A percentile compares a stretch with the other conserved stretches of the same genome.
These are phyloP conservation scores for Syrista parreyssii DNA, from an alignment of 2,888 invertebrate genomes.

Conservation along the genomic window DNA sequence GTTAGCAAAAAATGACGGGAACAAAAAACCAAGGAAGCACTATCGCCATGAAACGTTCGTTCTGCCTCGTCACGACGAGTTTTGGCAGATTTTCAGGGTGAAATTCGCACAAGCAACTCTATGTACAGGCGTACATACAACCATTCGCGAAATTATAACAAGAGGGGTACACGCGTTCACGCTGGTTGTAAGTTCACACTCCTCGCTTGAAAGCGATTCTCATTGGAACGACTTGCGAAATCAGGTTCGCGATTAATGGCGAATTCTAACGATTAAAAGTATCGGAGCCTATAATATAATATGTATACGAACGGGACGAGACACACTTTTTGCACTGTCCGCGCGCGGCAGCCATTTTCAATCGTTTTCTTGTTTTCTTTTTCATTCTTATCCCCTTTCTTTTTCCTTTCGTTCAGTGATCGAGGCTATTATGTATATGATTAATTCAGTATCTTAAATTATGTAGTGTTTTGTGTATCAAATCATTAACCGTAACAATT, in stretches of 20 bases:
- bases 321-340: neutral
- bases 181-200: neutral
- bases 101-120: neutral
- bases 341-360: neutral
- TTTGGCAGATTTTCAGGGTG: neutral
- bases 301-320: neutral
- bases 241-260: neutral
- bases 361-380: neutral
- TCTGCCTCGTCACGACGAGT: neutral
- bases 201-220: neutral
- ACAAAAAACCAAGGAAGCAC: neutral
- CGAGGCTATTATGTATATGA: conserved; percentile 60
- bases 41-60: neutral
- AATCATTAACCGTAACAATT: conserved; percentile 63
- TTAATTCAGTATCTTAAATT: conserved; percentile 62
- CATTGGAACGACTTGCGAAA: neutral
- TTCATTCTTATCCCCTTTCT: neutral
- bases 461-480: conserved; percentile 62
- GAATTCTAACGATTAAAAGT: neutral
- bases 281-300: neutral
- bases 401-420: conserved; percentile 24
- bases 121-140: neutral
- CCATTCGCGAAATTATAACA: neutral
- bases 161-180: neutral
- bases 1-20: neutral